A percentile compares a stretch with the other conserved stretches of the same genome.
Evolutionary conservation across 2,113 vertebrate genomes (phyloP).

Genomic region (cat (Felis catus)): F.catus_Fca126_mat1.0 CM031424.1:61393001-61393500

Average conservation of each 20-base stretch:
- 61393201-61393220: background rate
- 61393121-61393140: background rate
- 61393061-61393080: background rate
- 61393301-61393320: background rate
- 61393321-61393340: background rate
- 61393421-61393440: background rate
- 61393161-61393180: background rate
- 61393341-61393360: background rate
- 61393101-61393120: background rate
- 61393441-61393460: background rate
- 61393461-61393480: background rate
- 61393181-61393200: background rate
- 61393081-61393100: background rate
- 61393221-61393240: background rate
- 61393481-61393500: background rate
- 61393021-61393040: too few species aligned
- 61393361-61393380: background rate
- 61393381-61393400: background rate
- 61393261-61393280: accelerated
- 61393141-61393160: background rate
- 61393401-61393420: background rate
- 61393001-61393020: background rate
- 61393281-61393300: background rate
- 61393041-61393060: background rate
- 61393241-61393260: background rate